Percentiles rank a stretch among this genome's conserved stretches.
Evolutionary conservation across 2,888 invertebrate genomes (phyloP).

Genomic region (Meganola albula): DNA sequence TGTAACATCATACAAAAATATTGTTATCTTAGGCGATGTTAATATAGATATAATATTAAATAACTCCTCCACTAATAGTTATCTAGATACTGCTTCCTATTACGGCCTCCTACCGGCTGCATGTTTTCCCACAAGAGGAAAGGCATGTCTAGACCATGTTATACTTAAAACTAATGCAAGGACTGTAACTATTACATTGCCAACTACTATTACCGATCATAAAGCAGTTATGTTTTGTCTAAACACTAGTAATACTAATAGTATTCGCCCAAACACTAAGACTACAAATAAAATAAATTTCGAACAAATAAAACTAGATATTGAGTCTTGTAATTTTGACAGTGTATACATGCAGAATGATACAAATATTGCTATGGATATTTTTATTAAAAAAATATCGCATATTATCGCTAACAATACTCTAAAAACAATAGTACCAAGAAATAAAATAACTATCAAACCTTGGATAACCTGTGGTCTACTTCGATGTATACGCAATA

Average conservation of each 20-base stretch:
- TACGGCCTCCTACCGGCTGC: constrained; percentile 2
- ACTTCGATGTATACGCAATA: neutral
- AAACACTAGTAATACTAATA: no score
- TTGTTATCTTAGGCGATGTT: constrained; percentile 4
- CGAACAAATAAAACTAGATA: no score
- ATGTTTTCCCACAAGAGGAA: constrained; percentile 1
- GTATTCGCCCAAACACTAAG: no score
- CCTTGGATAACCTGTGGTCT: constrained; percentile 2
- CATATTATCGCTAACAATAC: no score
- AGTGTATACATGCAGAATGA: no score
- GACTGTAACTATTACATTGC: neutral
- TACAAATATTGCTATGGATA: no score
- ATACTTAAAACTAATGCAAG: constrained; percentile 3
- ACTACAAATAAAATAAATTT: no score
- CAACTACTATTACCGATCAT: constrained; percentile 4
- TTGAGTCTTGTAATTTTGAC: no score
- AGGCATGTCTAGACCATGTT: constrained; percentile 6
- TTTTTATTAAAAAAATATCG: no score
- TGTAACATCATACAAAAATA: constrained; percentile 1
- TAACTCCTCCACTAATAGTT: neutral
- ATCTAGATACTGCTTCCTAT: constrained; percentile 1
- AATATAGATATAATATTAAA: constrained; percentile 2
- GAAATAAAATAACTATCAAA: neutral
- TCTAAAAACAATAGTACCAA: no score
- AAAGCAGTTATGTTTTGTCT: constrained; percentile 2